Evolutionary conservation across 53 echinoderm and acorn worm species (phyloP).

Genomic region (Luidia sarsii): DNA sequence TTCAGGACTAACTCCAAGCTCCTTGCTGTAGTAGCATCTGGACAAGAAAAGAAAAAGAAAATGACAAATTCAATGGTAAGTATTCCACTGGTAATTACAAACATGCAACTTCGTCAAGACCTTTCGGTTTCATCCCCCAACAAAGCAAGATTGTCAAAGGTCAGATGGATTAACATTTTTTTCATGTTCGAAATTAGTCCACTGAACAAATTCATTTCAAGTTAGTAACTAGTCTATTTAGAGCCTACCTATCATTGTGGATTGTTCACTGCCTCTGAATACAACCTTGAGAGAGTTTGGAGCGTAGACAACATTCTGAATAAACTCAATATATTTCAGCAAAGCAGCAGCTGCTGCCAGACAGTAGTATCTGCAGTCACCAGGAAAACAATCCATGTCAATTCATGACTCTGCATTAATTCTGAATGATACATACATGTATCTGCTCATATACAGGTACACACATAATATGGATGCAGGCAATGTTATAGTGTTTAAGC

Average conservation of each 20-base stretch:
- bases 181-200: too few relatives aligned
- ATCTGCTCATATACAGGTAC: too few relatives aligned
- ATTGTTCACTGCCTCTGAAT: conserved; percentile 96
- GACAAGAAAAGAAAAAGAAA: neutral
- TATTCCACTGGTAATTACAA: too few relatives aligned
- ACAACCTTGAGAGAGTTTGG: conserved; percentile 99
- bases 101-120: too few relatives aligned
- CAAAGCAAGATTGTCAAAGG: too few relatives aligned
- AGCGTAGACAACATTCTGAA: conserved; percentile 97
- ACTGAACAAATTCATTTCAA: too few relatives aligned
- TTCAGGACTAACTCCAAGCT: conserved; percentile 94
- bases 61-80: neutral
- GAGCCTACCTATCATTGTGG: conserved; percentile 84
- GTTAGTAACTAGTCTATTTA: too few relatives aligned
- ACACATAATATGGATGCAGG: too few relatives aligned
- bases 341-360: conserved; percentile 94
- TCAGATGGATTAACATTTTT: too few relatives aligned
- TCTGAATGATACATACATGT: neutral
- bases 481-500: too few relatives aligned
- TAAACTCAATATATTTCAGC: conserved; percentile 95
- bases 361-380: conserved; percentile 90
- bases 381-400: neutral
- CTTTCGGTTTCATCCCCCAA: too few relatives aligned
- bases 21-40: conserved; percentile 90
- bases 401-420: neutral